Base-by-base conservation (phyloP, 2,113 vertebrate genomes). In the Neotragus pygmaeus region DNA sequence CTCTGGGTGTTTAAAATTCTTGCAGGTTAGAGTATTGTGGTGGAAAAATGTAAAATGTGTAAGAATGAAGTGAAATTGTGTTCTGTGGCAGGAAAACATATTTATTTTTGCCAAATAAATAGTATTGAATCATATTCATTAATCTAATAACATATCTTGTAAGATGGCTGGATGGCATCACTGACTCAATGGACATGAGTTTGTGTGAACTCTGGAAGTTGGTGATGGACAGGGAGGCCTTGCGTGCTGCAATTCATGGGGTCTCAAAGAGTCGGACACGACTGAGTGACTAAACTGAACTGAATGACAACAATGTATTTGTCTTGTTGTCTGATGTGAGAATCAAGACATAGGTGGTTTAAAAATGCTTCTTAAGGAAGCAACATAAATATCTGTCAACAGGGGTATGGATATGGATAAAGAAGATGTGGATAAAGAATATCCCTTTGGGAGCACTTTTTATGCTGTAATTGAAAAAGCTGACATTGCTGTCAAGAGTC, bases 401-500 rank as follows among this genome's bases (percentile, higher is more conserved):
- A 75, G 70, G 27, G 70, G 43, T 25, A 39, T 43, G 23, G 70
- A 73, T 25, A 73, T 73, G 70, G 36, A 43, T 25, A 43, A 73
- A 39, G 19, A 73, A 73, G 5, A 73, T 13, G 5, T 6, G 66
- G 36, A 70, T 70, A 39, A 70, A 39, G 10, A 25, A 39, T 19
- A 73, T 39, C 21, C 19, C 5, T 73, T 25, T 12, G 36, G 66
- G 10, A 73, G 10, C 21, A 39, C 10, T 23, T 73, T 23, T 73
- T 19, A 39, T 70, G 66, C 10, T 70, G 1, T 70, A 39, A 39
- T 39, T 73, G 99, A 99, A 96, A 99, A 99, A 98, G 45, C 98
- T 16, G 99, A 99, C 3, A 91, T 99, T 92, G 99, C 98, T 88
- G 99, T 99, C 97, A 99, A 99, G 98, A 99, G 99, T 86, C 99